These are phyloP conservation scores for Sipha maydis DNA, from an alignment of 2,888 invertebrate genomes.

Conservation along the genomic window DNA sequence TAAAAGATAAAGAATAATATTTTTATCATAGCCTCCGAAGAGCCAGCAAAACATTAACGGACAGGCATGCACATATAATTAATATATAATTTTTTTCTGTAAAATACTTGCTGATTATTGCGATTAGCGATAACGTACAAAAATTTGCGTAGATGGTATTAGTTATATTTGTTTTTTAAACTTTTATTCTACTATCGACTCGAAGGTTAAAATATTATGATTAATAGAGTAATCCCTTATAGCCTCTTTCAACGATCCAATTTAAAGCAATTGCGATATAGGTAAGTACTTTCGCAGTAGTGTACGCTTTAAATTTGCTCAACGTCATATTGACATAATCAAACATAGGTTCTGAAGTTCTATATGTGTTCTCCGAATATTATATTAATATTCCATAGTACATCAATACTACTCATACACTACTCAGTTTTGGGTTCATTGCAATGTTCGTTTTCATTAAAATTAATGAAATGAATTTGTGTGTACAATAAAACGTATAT, in stretches of 20 bases:
- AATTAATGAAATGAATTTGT: background rate
- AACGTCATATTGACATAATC: background rate
- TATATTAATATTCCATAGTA: background rate
- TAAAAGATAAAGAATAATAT: background rate
- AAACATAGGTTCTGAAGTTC: background rate
- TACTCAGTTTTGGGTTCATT: background rate
- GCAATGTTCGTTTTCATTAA: slow-evolving; percentile 13
- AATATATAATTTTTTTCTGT: background rate
- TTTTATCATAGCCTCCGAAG: background rate
- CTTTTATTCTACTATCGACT: background rate
- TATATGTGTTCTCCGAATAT: background rate
- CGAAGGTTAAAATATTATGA: background rate
- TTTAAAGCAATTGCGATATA: background rate
- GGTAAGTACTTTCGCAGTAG: background rate
- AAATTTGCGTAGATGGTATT: background rate
- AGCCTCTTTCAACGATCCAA: background rate
- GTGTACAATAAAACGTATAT: background rate
- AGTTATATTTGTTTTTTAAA: background rate
- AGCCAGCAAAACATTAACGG: background rate
- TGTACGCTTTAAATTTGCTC: background rate
- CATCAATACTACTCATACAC: background rate
- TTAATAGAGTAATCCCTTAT: background rate
- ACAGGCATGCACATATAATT: background rate
- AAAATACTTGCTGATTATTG: background rate
- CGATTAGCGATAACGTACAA: background rate